Base-by-base conservation (phyloP, 92 coral and sea anemone genomes). In the Heliopora coerulea region DNA sequence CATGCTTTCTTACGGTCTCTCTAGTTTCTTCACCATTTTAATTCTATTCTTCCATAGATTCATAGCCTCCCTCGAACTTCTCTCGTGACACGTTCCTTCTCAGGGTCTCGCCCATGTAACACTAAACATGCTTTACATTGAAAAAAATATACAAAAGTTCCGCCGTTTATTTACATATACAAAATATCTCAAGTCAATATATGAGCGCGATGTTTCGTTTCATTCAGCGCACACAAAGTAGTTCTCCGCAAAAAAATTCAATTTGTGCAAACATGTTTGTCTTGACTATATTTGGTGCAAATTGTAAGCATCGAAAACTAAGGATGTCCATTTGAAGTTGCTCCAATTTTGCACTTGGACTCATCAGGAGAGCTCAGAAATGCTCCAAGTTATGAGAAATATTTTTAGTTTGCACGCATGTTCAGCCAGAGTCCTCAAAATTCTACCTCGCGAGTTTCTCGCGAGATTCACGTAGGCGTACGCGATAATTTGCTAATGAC, bases 401-500 rank as follows among this genome's bases (percentile, higher is more conserved):
- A 46, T 50, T 68, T 13, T 26, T 23, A 44, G 46, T 68, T 54
- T 54, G 41, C 72, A 44, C 72, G 54, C 72, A 52, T 52, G 52
- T 32, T 28, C 54, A 12, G 40, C 67, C 23, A 8, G 23, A 18
- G 31, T 54, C 68, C 83, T 66, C 80, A 66, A n/a, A n/a, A n/a
- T n/a, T n/a, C n/a, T 32, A 76, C 87, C 57, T 82, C 84, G 75
- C 46, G 75, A 25, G 29, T 17, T 24, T 27, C 61, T 37, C 75
- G 75, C 42, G 42, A 48, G 65, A 79, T 88, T 90, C 93, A 93
- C 87, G 96, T 86, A 20, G 95, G 91, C 37, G 93, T 88, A 62
- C 91, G 96, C 52, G 98, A 89, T 68, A 93, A 78, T 91, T 90
- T 93, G 87, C 98, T 93, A 80, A 93, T 93, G 66, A 93, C 98